Conservation (phyloP, 2,888 invertebrate genomes). For the Poecilobothrus nobilitatus region DNA sequence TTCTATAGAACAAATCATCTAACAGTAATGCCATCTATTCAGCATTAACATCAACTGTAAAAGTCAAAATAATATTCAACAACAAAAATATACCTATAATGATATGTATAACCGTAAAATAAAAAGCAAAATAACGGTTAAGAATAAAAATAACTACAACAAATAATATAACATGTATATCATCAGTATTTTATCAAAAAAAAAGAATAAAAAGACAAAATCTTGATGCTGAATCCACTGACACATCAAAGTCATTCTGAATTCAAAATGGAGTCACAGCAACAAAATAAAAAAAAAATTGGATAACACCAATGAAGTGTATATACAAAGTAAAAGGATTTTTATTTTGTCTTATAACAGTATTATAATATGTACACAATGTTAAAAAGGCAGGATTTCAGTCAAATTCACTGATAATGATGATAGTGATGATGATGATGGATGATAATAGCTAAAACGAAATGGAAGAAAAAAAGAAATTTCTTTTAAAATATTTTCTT, state of each 20-base stretch:
- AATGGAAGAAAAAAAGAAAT: too few relatives aligned
- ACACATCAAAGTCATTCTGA: background rate
- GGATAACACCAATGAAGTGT: slow-evolving; percentile 1
- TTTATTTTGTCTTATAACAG: too few relatives aligned
- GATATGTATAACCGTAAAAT: background rate
- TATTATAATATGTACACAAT: too few relatives aligned
- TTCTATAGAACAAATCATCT: background rate
- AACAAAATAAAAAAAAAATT: background rate
- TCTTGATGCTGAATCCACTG: background rate
- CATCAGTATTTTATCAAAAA: too few relatives aligned
- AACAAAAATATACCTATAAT: background rate
- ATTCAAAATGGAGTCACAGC: background rate
- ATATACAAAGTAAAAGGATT: background rate
- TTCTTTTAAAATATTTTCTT: too few relatives aligned
- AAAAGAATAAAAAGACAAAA: too few relatives aligned
- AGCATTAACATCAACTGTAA: background rate
- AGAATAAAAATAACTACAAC: background rate
- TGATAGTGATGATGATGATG: too few relatives aligned
- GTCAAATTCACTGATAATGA: too few relatives aligned
- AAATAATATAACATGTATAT: background rate
- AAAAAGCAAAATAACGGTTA: background rate
- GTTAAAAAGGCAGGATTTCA: too few relatives aligned
- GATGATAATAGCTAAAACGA: too few relatives aligned
- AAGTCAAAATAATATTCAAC: background rate
- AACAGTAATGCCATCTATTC: background rate